These are phyloP conservation scores for Eurois occulta DNA, from an alignment of 2,888 invertebrate species.

Conservation along the genomic window DNA sequence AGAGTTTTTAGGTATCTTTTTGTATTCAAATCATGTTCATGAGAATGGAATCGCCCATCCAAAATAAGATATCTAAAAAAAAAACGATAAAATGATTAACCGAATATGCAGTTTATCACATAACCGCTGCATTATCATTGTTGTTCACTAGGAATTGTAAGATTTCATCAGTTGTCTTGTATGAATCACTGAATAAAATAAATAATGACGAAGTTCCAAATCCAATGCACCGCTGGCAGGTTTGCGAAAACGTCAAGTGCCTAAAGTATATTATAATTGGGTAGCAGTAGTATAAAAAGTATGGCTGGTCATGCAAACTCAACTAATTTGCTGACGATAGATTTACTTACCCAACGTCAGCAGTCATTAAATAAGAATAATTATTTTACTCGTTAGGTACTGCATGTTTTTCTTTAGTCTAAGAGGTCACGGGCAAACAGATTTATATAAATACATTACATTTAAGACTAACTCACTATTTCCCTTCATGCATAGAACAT, in stretches of 20 bases:
- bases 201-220: conserved; percentile 22
- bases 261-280: conserved; percentile 13
- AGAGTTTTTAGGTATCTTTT: conserved; percentile 8
- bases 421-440: conserved; percentile 46
- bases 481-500: background rate
- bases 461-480: background rate
- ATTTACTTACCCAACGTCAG: conserved; percentile 31
- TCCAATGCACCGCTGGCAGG: conserved; percentile 15
- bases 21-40: conserved; percentile 24
- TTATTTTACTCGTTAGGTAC: conserved; percentile 26
- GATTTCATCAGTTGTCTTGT: conserved; percentile 24
- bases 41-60: conserved; percentile 11
- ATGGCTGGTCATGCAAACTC: background rate
- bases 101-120: background rate
- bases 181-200: conserved; percentile 45
- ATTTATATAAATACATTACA: conserved; percentile 28
- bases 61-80: background rate
- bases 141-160: conserved; percentile 22
- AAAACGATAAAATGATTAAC: conserved; percentile 4
- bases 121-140: conserved; percentile 23
- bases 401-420: conserved; percentile 29
- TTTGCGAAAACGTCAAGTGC: conserved; percentile 27
- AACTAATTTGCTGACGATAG: conserved; percentile 9
- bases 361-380: conserved; percentile 40
- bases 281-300: conserved; percentile 7